A percentile compares a stretch with the other conserved stretches of the same genome.
Evolutionary conservation across 2,797 vertebrate genomes (phyloP).

Genomic region (Avahi laniger): DNA sequence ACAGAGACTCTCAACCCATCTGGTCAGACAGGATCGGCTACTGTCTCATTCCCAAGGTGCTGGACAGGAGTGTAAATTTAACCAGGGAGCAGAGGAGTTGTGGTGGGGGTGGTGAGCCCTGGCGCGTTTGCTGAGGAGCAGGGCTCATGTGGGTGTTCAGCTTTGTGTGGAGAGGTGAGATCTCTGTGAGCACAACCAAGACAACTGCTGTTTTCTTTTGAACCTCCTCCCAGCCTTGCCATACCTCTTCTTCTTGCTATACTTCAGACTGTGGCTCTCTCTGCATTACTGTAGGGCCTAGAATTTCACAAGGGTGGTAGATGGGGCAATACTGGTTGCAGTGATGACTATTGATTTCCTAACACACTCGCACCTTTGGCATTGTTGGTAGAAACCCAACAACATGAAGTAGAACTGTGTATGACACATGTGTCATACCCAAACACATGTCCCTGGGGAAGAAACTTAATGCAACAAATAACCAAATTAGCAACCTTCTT

Average conservation of each 20-base stretch:
- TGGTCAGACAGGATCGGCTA: conserved; percentile 52
- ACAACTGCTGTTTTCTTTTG: background rate
- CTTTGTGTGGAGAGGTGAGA: background rate
- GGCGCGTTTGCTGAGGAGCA: conserved; percentile 23
- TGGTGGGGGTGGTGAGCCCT: conserved; percentile 9
- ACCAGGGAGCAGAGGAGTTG: conserved; percentile 47
- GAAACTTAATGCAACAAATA: background rate
- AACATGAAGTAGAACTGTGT: background rate
- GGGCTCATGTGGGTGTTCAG: background rate
- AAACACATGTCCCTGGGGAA: background rate
- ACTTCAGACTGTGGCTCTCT: background rate
- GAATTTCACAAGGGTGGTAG: background rate
- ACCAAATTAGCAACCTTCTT: background rate
- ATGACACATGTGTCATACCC: background rate
- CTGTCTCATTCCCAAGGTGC: background rate
- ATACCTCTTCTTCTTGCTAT: background rate
- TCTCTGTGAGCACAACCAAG: background rate
- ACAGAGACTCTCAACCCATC: conserved; percentile 71
- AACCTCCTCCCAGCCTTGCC: background rate
- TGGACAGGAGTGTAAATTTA: conserved; percentile 65
- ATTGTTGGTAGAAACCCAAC: background rate
- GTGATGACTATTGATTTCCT: background rate
- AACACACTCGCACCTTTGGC: background rate
- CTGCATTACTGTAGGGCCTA: background rate
- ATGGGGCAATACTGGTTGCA: background rate